phyloP scores from a whole-genome alignment of 2,113 vertebrate genomes.

The Corythornis vintsioides region DNA sequence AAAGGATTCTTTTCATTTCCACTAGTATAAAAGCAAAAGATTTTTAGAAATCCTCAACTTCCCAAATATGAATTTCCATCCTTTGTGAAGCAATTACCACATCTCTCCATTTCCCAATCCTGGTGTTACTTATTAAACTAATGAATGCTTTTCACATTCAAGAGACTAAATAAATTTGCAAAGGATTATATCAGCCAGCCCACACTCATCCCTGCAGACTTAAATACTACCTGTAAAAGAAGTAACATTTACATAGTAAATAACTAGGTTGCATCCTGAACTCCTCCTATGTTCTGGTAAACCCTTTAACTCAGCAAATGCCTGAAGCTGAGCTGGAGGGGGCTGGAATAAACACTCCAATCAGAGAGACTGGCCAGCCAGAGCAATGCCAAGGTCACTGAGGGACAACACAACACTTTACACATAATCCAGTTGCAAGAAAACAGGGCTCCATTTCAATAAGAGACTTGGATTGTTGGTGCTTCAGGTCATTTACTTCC shows the following conservation, averaged over 20 bases:
- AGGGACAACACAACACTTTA: neutral
- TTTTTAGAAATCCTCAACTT: neutral
- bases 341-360: neutral
- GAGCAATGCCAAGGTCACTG: neutral
- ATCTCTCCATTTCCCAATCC: neutral
- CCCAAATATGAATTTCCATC: neutral
- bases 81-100: conserved; percentile 9
- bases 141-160: neutral
- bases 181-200: conserved; percentile 4
- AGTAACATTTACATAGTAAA: conserved; percentile 3
- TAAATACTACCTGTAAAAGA: neutral
- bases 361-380: neutral
- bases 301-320: neutral
- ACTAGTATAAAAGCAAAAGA: neutral
- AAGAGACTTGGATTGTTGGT: neutral
- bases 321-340: neutral
- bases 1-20: neutral
- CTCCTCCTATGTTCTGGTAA: neutral
- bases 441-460: neutral
- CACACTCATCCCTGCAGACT: neutral
- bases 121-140: conserved; percentile 12
- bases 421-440: neutral
- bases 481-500: neutral
- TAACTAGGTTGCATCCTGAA: neutral
- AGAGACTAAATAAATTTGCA: conserved; percentile 24